These are phyloP conservation scores for Chelonus insularis DNA, from an alignment of 1,140 invertebrate genomes.

Conservation along the genomic window DNA sequence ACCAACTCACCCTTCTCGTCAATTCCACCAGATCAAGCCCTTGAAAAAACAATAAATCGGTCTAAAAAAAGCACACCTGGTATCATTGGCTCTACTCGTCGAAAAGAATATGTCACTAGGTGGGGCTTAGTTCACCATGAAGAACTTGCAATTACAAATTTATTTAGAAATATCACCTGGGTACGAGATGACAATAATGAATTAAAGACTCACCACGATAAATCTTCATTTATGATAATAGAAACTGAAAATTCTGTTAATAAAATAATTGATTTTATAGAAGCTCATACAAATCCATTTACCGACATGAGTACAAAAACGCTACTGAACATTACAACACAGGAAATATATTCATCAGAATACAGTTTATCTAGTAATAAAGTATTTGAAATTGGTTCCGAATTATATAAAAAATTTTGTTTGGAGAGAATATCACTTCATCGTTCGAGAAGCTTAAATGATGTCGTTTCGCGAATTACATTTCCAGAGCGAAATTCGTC, in stretches of 20 bases:
- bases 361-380: not conserved
- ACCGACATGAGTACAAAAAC: not conserved
- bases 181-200: slow-evolving; percentile 17
- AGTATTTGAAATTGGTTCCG: not conserved
- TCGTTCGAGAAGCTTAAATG: not conserved
- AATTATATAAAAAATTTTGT: not conserved
- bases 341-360: not conserved
- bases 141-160: not conserved
- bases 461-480: not conserved
- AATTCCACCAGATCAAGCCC: slow-evolving; percentile 15
- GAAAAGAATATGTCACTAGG: slow-evolving; percentile 19
- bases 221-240: not conserved
- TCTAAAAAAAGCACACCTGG: slow-evolving; percentile 13
- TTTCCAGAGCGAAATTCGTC: too few species aligned
- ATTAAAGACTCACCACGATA: slow-evolving; percentile 4
- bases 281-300: slow-evolving; percentile 14
- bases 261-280: slow-evolving; percentile 4
- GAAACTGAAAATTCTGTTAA: slow-evolving; percentile 3
- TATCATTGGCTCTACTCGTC: slow-evolving; percentile 14
- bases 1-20: slow-evolving; percentile 11
- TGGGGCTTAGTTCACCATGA: slow-evolving; percentile 18
- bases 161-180: slow-evolving; percentile 9
- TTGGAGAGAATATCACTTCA: not conserved
- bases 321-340: not conserved
- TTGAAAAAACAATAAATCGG: slow-evolving; percentile 25